A percentile compares a stretch with the other conserved stretches of the same genome.
Conservation (phyloP, 2,888 invertebrate species). For the Parnassius mnemosyne region DNA sequence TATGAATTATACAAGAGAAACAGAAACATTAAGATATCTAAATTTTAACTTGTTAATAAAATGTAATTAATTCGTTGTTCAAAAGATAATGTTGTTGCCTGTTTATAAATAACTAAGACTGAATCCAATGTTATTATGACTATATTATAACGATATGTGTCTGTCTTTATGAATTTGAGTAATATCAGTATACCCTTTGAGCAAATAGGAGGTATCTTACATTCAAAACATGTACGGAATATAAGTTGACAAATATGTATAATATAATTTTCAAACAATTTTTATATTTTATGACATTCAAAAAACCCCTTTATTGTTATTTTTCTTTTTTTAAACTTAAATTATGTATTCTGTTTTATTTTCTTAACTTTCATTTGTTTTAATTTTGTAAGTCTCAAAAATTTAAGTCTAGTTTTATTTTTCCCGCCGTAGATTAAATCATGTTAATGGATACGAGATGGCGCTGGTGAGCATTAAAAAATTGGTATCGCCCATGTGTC, state of each 20-base stretch:
- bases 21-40: constrained; percentile 59
- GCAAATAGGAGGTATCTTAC: too few species aligned
- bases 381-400: constrained; percentile 12
- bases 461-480: constrained; percentile 48
- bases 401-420: neutral
- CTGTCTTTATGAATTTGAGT: neutral
- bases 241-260: neutral
- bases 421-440: constrained; percentile 44
- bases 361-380: neutral
- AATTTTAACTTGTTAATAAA: constrained; percentile 49
- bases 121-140: neutral
- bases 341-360: constrained; percentile 28
- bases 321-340: neutral
- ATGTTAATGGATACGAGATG: constrained; percentile 43
- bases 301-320: neutral
- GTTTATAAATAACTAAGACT: constrained; percentile 10
- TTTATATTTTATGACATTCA: neutral
- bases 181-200: neutral
- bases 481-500: constrained; percentile 70
- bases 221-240: neutral
- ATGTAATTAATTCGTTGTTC: constrained; percentile 7
- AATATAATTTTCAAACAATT: neutral
- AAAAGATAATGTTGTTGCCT: constrained; percentile 17
- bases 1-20: constrained; percentile 61
- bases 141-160: neutral